These are phyloP conservation scores for Pinctada fucata DNA, from an alignment of 2,888 invertebrate species.

Conservation along the genomic window DNA sequence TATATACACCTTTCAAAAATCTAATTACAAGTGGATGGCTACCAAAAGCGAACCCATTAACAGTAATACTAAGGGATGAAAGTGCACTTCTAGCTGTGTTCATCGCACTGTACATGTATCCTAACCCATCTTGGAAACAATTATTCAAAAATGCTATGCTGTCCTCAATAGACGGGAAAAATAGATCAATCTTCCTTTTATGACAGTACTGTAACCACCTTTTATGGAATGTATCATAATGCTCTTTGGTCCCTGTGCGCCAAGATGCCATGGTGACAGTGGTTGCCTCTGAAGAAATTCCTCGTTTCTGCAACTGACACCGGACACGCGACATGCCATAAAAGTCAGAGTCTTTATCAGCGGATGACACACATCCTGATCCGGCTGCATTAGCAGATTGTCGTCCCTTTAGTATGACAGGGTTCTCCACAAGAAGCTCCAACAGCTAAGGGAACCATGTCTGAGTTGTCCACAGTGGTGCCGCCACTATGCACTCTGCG, in stretches of 20 bases:
- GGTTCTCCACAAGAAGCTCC: constrained; percentile 7
- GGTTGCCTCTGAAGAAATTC: constrained; percentile 5
- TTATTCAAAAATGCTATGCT: constrained; percentile 39
- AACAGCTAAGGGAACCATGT: constrained; percentile 15
- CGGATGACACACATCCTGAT: constrained; percentile 6
- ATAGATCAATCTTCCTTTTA: constrained; percentile 29
- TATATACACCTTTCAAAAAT: constrained; percentile 46
- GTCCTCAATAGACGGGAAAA: constrained; percentile 25
- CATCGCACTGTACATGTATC: constrained; percentile 36
- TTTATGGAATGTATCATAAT: constrained; percentile 40
- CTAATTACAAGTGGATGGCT: constrained; percentile 39
- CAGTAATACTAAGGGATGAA: constrained; percentile 34
- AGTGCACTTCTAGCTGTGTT: constrained; percentile 40
- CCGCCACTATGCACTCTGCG: constrained; percentile 13
- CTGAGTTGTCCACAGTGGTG: constrained; percentile 33
- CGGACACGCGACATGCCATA: constrained; percentile 18
- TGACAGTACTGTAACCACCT: constrained; percentile 38
- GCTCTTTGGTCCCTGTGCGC: constrained; percentile 40
- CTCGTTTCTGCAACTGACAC: constrained; percentile 11
- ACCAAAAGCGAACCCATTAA: constrained; percentile 24
- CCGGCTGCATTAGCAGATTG: constrained; percentile 10
- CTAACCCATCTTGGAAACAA: constrained; percentile 28
- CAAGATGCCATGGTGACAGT: constrained; percentile 36
- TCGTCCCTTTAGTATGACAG: constrained; percentile 1
- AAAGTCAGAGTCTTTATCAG: constrained; percentile 7